Conservation (phyloP, 2,888 invertebrate species). For the Ichneumoninae sp. region DNA sequence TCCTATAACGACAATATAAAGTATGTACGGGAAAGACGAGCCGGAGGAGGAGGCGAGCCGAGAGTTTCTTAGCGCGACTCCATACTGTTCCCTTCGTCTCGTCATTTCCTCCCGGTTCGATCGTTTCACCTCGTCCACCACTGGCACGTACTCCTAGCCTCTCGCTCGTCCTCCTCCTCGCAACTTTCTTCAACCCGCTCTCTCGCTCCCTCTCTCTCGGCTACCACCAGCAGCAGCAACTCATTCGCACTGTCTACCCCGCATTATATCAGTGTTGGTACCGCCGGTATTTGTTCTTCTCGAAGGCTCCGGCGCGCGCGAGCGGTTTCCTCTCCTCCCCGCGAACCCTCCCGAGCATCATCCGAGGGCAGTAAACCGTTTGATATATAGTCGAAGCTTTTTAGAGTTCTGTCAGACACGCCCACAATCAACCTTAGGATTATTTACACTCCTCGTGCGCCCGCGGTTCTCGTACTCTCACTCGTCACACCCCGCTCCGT, state of each 20-base stretch:
- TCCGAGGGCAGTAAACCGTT: conserved; percentile 84
- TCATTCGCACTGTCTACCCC: conserved; percentile 45
- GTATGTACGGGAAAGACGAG: conserved; percentile 17
- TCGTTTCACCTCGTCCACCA: conserved; percentile 48
- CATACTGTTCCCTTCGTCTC: conserved; percentile 46
- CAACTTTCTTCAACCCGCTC: conserved; percentile 52
- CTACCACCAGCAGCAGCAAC: conserved; percentile 49
- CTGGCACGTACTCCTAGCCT: background rate
- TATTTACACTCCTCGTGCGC: conserved; percentile 83
- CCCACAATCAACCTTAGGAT: conserved; percentile 84
- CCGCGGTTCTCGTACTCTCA: conserved; percentile 69
- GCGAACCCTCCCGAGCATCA: conserved; percentile 73
- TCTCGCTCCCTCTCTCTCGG: conserved; percentile 5
- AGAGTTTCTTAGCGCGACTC: conserved; percentile 49
- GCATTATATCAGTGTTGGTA: conserved; percentile 49
- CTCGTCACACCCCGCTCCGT: conserved; percentile 54
- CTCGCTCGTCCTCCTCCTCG: conserved; percentile 56
- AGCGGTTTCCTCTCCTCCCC: conserved; percentile 72
- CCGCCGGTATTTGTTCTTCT: conserved; percentile 65
- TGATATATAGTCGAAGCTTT: conserved; percentile 84
- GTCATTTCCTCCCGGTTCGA: conserved; percentile 62
- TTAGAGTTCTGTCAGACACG: conserved; percentile 84
- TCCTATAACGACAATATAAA: conserved; percentile 72
- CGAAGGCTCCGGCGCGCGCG: conserved; percentile 60
- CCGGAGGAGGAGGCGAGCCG: conserved; percentile 20